A percentile compares a stretch with the other conserved stretches of the same genome.
These are phyloP conservation scores for Euura lappo DNA, from an alignment of 1,140 invertebrate genomes.

Conservation along the genomic window DNA sequence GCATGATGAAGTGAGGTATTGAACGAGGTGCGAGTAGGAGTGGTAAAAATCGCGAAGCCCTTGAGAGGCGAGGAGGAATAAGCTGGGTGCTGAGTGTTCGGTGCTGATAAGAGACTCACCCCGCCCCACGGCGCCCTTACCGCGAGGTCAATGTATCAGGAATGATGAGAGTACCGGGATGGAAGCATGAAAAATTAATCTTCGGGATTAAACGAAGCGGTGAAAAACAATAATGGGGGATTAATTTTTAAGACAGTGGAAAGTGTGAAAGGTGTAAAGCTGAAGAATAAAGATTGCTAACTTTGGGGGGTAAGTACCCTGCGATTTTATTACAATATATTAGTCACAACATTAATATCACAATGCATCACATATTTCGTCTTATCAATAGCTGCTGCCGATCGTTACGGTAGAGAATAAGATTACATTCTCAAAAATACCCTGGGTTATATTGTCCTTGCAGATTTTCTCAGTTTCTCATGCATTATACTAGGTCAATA, in stretches of 20 bases:
- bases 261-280: too few relatives aligned
- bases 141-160: conserved; percentile 39
- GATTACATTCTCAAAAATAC: too few relatives aligned
- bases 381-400: too few relatives aligned
- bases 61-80: conserved; percentile 19
- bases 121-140: conserved; percentile 25
- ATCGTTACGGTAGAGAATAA: too few relatives aligned
- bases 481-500: too few relatives aligned
- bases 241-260: conserved; percentile 40
- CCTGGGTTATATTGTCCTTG: too few relatives aligned
- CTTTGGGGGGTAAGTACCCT: too few relatives aligned
- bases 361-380: too few relatives aligned
- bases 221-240: conserved; percentile 42
- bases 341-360: too few relatives aligned
- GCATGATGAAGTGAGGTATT: not conserved
- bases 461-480: too few relatives aligned
- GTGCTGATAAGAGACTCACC: conserved; percentile 43
- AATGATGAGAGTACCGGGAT: conserved; percentile 11
- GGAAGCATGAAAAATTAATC: conserved; percentile 44
- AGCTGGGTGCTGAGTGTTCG: conserved; percentile 39
- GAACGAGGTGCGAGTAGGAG: not conserved
- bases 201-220: conserved; percentile 32
- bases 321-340: too few relatives aligned
- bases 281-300: too few relatives aligned
- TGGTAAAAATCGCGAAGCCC: not conserved